Evolutionary conservation across 2,888 invertebrate species (phyloP).

Genomic region (Tolmerus cingulatus): DNA sequence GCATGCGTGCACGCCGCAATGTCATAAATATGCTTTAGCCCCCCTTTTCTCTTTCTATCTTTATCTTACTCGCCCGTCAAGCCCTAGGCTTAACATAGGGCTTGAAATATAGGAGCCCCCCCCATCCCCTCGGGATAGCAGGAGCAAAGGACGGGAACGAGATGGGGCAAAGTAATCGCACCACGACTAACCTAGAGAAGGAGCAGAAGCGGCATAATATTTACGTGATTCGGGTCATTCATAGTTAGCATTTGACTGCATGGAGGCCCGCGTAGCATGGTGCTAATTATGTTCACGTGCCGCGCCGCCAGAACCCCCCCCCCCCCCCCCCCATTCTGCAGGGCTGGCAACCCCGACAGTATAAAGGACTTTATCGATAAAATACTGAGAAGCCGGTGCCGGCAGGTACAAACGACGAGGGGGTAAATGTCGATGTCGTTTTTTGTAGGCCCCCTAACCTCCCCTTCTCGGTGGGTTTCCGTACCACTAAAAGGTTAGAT

Average conservation of each 20-base stretch:
- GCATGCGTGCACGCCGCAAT: background rate
- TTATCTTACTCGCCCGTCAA: background rate
- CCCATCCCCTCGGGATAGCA: background rate
- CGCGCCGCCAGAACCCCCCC: background rate
- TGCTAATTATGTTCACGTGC: conserved; percentile 24
- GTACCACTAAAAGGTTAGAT: background rate
- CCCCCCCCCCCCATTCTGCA: background rate
- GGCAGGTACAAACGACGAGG: conserved; percentile 27
- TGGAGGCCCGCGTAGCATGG: background rate
- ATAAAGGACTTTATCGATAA: conserved; percentile 36
- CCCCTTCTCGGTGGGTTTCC: background rate
- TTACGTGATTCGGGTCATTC: background rate
- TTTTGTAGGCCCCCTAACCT: background rate
- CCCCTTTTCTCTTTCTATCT: background rate
- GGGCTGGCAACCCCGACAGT: conserved; percentile 1
- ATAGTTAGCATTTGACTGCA: background rate
- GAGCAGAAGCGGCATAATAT: background rate
- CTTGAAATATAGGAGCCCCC: background rate
- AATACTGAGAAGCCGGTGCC: conserved; percentile 33
- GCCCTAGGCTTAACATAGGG: background rate
- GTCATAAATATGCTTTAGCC: background rate
- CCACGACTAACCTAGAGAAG: conserved; percentile 18
- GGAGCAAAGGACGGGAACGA: background rate
- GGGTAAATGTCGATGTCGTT: conserved; percentile 30
- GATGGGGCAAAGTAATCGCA: background rate